These are phyloP conservation scores for Felis catus DNA, from an alignment of 2,113 vertebrate genomes.

Conservation along the genomic window F.catus_Fca126_mat1.0 CM031412.1:156051501-156052000, in stretches of 20 bases:
- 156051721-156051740: not conserved
- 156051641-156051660: slow-evolving; percentile 15
- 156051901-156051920: not conserved
- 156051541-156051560: not conserved
- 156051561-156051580: not conserved
- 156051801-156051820: not conserved
- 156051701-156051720: not conserved
- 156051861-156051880: not conserved
- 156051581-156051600: not conserved
- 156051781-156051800: not conserved
- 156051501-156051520: not conserved
- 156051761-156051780: not conserved
- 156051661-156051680: not conserved
- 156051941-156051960: not conserved
- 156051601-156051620: not conserved
- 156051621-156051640: not conserved
- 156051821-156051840: not conserved
- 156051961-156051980: not conserved
- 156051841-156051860: not conserved
- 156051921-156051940: not conserved
- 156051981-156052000: not conserved
- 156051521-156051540: not conserved
- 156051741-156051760: not conserved
- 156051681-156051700: not conserved
- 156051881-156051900: not conserved